phyloP scores from a whole-genome alignment of 2,797 vertebrate genomes.

The Xenentodon cancila region DNA sequence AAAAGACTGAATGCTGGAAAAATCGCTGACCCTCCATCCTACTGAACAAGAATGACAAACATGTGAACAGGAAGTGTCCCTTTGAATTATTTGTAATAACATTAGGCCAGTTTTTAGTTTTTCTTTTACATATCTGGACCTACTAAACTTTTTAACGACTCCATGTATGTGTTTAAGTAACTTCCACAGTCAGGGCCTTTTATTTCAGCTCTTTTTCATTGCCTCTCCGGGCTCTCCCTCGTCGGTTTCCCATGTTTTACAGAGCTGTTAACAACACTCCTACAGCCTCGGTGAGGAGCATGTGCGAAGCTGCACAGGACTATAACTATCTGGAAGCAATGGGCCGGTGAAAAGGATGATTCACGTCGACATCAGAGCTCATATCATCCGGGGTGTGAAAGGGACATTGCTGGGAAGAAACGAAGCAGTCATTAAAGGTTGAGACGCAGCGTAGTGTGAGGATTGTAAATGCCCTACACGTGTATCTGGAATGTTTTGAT shows the following conservation, averaged over 20 bases:
- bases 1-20: not conserved
- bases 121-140: too few species aligned
- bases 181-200: not conserved
- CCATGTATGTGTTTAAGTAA: constrained; percentile 4
- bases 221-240: constrained; percentile 6
- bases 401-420: constrained; percentile 37
- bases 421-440: constrained; percentile 44
- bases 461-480: constrained; percentile 13
- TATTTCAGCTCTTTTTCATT: constrained; percentile 14
- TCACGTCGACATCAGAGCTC: constrained; percentile 50
- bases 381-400: constrained; percentile 44
- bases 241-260: constrained; percentile 36
- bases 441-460: constrained; percentile 26
- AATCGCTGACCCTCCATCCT: not conserved
- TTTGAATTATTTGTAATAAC: not conserved
- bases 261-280: constrained; percentile 47
- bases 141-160: not conserved
- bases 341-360: constrained; percentile 57
- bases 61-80: not conserved
- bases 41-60: not conserved
- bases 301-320: constrained; percentile 25
- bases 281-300: constrained; percentile 34
- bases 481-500: constrained; percentile 11
- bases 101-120: not conserved
- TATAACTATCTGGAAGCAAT: constrained; percentile 62